Conservation (phyloP, 2,888 invertebrate genomes). For the Dinocampus coccinellae region DNA sequence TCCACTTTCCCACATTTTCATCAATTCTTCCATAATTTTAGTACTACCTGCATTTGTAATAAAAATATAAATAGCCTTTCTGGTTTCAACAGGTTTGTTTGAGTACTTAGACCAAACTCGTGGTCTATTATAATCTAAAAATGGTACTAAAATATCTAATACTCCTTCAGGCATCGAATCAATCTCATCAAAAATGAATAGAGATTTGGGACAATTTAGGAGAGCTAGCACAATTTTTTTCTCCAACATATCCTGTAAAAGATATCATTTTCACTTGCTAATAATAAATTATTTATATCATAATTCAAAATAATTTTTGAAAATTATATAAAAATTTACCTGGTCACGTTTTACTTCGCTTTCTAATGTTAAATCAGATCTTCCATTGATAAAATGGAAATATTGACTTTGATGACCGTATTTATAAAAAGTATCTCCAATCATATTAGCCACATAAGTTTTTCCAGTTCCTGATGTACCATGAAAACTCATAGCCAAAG, state of each 20-base stretch:
- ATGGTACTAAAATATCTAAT: slow-evolving; percentile 87
- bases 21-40: slow-evolving; percentile 75
- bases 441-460: slow-evolving; percentile 85
- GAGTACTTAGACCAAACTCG: background rate
- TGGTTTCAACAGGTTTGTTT: slow-evolving; percentile 53
- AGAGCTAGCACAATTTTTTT: slow-evolving; percentile 74
- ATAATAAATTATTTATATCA: background rate
- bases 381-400: slow-evolving; percentile 86
- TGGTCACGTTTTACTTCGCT: slow-evolving; percentile 72
- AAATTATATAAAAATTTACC: slow-evolving; percentile 67
- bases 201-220: slow-evolving; percentile 78
- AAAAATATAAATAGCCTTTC: slow-evolving; percentile 87
- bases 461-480: slow-evolving; percentile 96
- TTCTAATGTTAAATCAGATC: slow-evolving; percentile 82
- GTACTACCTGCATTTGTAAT: slow-evolving; percentile 93
- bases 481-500: slow-evolving; percentile 93
- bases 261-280: background rate
- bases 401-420: slow-evolving; percentile 81
- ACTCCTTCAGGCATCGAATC: slow-evolving; percentile 90
- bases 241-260: slow-evolving; percentile 28
- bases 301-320: background rate
- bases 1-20: slow-evolving; percentile 75
- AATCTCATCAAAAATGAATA: slow-evolving; percentile 98
- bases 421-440: slow-evolving; percentile 78
- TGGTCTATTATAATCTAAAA: slow-evolving; percentile 80